Evolutionary conservation across 1,140 invertebrate species (phyloP).

Genomic region (Rhopalosiphum padi): DNA sequence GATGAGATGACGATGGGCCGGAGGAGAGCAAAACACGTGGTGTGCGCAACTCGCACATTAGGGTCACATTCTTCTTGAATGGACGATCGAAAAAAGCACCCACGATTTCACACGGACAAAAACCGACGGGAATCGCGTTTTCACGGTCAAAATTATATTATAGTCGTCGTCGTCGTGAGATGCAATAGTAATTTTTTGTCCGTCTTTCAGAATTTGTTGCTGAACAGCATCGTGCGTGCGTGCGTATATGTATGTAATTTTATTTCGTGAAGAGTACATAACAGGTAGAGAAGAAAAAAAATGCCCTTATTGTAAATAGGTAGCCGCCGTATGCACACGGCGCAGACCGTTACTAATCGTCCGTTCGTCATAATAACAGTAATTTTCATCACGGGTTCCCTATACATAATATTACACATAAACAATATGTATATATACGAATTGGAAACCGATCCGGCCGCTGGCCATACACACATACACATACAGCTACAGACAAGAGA

Average conservation of each 20-base stretch:
- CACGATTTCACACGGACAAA: slow-evolving; percentile 47
- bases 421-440: slow-evolving; percentile 16
- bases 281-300: slow-evolving; percentile 13
- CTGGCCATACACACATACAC: background rate
- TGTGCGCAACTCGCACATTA: background rate
- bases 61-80: slow-evolving; percentile 32
- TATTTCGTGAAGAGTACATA: background rate
- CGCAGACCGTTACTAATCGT: slow-evolving; percentile 53
- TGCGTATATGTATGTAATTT: background rate
- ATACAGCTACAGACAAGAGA: background rate
- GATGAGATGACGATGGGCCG: background rate
- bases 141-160: slow-evolving; percentile 26
- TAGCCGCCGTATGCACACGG: slow-evolving; percentile 8
- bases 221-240: background rate
- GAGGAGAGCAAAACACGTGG: background rate
- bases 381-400: slow-evolving; percentile 38
- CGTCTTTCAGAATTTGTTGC: background rate
- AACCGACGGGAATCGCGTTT: slow-evolving; percentile 24
- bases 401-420: background rate
- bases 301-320: slow-evolving; percentile 52
- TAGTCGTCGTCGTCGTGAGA: background rate
- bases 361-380: slow-evolving; percentile 54
- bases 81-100: slow-evolving; percentile 33
- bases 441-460: slow-evolving; percentile 47
- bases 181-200: background rate